These are phyloP conservation scores for Orchesella cincta DNA, from an alignment of 1,140 invertebrate species.

Conservation along the genomic window DNA sequence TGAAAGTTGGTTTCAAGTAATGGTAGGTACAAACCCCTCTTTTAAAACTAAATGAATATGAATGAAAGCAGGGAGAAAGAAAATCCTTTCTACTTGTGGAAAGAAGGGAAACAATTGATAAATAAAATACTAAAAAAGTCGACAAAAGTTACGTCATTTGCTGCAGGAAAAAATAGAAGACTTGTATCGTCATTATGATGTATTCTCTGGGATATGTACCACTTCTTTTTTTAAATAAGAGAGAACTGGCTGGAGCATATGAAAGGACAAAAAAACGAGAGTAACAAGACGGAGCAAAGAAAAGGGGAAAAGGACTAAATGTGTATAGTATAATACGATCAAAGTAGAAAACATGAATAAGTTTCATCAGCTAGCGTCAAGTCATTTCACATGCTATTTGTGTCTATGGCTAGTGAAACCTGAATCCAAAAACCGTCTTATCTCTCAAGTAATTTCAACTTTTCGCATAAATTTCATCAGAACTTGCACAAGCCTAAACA, in stretches of 20 bases:
- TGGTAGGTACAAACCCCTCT: too few species aligned
- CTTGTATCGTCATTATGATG: too few species aligned
- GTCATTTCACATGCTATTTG: constrained; percentile 47
- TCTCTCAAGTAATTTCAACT: constrained; percentile 50
- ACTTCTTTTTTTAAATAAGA: background rate
- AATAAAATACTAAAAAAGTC: background rate
- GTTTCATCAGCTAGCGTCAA: constrained; percentile 33
- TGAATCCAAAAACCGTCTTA: constrained; percentile 47
- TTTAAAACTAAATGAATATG: too few species aligned
- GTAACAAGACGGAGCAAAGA: constrained; percentile 11
- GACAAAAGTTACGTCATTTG: background rate
- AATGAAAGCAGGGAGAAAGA: too few species aligned
- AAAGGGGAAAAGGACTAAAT: background rate
- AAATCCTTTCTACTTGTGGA: too few species aligned
- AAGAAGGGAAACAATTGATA: background rate
- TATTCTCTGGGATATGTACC: too few species aligned
- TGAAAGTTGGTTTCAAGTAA: too few species aligned
- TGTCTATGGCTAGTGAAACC: constrained; percentile 44
- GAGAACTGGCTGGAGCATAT: background rate
- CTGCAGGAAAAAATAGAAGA: background rate
- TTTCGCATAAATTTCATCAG: constrained; percentile 50
- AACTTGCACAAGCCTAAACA: constrained; percentile 31
- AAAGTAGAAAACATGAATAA: constrained; percentile 32
- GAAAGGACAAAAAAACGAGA: constrained; percentile 28
- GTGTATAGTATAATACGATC: constrained; percentile 13